Conservation (phyloP, 2,888 invertebrate species). For the Megaustenia siamemsis region DNA sequence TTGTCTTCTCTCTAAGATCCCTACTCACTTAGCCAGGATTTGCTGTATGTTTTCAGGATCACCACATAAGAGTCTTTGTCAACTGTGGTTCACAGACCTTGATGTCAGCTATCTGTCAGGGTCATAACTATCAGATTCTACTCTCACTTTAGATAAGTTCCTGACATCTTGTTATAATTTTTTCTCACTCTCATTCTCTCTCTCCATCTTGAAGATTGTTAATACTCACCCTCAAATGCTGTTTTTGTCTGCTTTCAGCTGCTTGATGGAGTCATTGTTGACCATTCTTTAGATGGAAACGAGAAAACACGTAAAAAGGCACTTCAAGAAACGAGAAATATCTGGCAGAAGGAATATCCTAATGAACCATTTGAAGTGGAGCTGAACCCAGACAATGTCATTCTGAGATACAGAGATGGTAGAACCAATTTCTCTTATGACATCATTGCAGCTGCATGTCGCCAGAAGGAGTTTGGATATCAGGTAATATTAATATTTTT, state of each 20-base stretch:
- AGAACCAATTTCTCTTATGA: constrained; percentile 73
- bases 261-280: constrained; percentile 28
- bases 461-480: constrained; percentile 81
- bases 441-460: constrained; percentile 78
- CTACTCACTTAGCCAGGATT: no score
- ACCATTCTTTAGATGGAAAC: constrained; percentile 34
- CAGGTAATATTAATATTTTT: constrained; percentile 72
- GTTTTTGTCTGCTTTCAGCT: constrained; percentile 30
- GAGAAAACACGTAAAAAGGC: constrained; percentile 68
- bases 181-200: no score
- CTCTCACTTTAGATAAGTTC: no score
- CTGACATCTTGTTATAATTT: no score
- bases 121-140: no score
- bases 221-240: no score
- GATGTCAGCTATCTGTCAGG: no score
- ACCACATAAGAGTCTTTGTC: no score
- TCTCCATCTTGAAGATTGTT: no score
- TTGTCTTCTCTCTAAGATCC: no score
- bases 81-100: no score
- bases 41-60: no score
- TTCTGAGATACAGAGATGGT: constrained; percentile 43
- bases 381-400: constrained; percentile 40
- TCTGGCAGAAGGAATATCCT: constrained; percentile 76
- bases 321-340: constrained; percentile 66
- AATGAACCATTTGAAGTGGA: constrained; percentile 71